Percentiles rank a stretch among this genome's conserved stretches.
phyloP scores from a whole-genome alignment of 1,140 invertebrate genomes.

The Lepidurus couesii region DNA sequence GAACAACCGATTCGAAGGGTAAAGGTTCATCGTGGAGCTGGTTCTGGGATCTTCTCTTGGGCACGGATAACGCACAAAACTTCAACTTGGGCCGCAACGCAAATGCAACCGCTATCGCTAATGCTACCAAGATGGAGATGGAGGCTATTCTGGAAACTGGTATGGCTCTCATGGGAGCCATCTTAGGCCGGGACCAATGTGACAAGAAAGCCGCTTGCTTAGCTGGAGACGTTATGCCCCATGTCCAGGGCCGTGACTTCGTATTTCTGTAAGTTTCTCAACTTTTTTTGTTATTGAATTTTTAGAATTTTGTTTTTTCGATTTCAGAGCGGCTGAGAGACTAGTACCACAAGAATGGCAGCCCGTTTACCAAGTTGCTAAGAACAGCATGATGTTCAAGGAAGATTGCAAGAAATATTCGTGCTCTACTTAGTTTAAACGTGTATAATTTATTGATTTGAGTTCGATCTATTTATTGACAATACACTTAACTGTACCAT shows the following conservation, averaged over 20 bases:
- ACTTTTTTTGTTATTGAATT: not conserved
- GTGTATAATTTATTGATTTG: not conserved
- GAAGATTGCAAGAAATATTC: slow-evolving; percentile 24
- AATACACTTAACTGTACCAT: too few relatives aligned
- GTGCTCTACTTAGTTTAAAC: not conserved
- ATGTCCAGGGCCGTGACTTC: slow-evolving; percentile 25
- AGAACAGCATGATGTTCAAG: slow-evolving; percentile 25
- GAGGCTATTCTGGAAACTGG: slow-evolving; percentile 14
- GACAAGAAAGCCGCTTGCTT: slow-evolving; percentile 29
- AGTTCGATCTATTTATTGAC: too few relatives aligned
- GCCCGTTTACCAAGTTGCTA: slow-evolving; percentile 23
- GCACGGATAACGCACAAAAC: not conserved
- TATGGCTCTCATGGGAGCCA: slow-evolving; percentile 25
- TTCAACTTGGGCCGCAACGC: not conserved
- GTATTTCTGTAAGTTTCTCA: slow-evolving; percentile 25
- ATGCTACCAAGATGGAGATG: not conserved
- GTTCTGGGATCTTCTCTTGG: not conserved
- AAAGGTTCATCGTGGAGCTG: not conserved
- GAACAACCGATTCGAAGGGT: not conserved
- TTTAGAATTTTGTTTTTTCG: not conserved
- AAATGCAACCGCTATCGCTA: not conserved
- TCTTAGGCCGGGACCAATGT: slow-evolving; percentile 26
- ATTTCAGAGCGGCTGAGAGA: slow-evolving; percentile 25
- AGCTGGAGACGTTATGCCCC: slow-evolving; percentile 18
- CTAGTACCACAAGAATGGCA: slow-evolving; percentile 24